Evolutionary conservation across 1,140 invertebrate species (phyloP), one percentile per base, ranked within the genome.

Genomic region (Aleiodes sp.): DNA sequence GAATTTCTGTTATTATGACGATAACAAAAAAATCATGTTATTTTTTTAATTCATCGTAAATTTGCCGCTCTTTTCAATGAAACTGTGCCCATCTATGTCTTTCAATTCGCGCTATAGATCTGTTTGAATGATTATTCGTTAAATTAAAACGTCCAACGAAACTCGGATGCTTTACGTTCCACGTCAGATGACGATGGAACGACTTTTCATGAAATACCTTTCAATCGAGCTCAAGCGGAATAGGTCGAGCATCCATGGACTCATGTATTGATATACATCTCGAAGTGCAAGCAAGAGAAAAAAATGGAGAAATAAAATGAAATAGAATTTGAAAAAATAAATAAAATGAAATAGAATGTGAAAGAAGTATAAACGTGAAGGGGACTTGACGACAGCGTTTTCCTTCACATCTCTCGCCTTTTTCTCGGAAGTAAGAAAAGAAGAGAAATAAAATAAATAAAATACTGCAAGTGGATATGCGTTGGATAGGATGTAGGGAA

Each of bases 161-260:
- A 31, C 2, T 21, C 19, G 9, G 12, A 31, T 19, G 29, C 3
- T 2, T 26, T 35, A 33, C 12, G 16, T 62, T 62, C 59, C 26
- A 33, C 26, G 29, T 21, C 28, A 33, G 28, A 35, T 35, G 24
- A 62, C 16, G 59, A 28, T 46, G n/a, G 43, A 46, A 46, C 43
- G 43, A 46, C 16, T 62, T 62, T 62, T 35, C 28, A 33, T 21
- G 26, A 62, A 35, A 31, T 62, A 43, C n/a, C 19, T 43, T 43
- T 43, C 39, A 16, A 43, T 43, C 7, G 39, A 43, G 10, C 39
- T 43, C 39, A 43, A 43, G 39, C n/a, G 39, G 39, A 43, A 43
- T 43, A 43, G 12, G n/a, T 43, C 39, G 39, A 16, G 39, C 39
- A 43, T 43, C 12, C 14, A 43, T n/a, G n/a, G 39, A 6, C 39